A percentile compares a stretch with the other conserved stretches of the same genome.
These are phyloP conservation scores for Sapayoa aenigma DNA, from an alignment of 2,113 vertebrate species.

Conservation along the genomic window DNA sequence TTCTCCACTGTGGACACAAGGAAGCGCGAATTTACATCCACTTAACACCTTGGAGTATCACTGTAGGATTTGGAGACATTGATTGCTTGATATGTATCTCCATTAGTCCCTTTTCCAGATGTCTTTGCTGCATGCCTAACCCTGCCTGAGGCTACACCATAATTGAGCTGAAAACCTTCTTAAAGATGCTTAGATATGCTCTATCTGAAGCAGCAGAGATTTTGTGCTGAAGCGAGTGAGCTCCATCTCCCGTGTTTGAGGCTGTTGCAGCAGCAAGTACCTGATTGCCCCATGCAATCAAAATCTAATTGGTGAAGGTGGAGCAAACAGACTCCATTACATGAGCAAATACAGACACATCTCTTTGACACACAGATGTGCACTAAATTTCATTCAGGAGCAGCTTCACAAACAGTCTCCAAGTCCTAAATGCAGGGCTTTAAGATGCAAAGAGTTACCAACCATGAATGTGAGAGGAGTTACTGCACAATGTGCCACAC, in stretches of 20 bases:
- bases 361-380: too few relatives aligned
- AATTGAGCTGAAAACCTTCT: background rate
- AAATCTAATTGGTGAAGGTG: background rate
- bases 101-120: background rate
- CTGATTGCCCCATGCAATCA: background rate
- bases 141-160: background rate
- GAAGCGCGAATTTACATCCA: background rate
- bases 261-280: background rate
- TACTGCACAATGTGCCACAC: background rate
- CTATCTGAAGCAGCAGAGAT: background rate
- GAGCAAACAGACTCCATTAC: background rate
- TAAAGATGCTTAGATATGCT: background rate
- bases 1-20: too few relatives aligned
- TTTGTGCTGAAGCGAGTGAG: background rate
- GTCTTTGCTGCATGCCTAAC: background rate
- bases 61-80: background rate
- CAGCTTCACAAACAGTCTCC: background rate
- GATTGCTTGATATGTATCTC: background rate
- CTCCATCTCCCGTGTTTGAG: background rate
- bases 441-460: background rate
- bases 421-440: background rate
- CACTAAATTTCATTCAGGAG: background rate
- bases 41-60: background rate
- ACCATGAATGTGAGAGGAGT: background rate
- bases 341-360: background rate